These are phyloP conservation scores for Subacronicta megacephala DNA, from an alignment of 2,888 invertebrate species.

Conservation along the genomic window DNA sequence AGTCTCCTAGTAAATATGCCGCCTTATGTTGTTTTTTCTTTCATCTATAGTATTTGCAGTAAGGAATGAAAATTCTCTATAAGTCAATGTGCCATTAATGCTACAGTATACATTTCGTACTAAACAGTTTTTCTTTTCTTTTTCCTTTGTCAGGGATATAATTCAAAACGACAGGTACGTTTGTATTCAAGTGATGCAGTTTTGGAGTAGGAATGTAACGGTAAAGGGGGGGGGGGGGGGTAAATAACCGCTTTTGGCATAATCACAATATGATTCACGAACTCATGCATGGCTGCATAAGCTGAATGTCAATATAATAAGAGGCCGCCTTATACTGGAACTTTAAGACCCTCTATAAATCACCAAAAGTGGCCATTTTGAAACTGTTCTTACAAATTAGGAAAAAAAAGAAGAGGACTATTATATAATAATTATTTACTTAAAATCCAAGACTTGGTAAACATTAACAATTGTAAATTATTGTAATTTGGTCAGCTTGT, in stretches of 20 bases:
- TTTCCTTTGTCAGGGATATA: no score
- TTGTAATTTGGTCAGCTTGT: slow-evolving; percentile 34
- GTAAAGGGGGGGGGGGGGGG: no score
- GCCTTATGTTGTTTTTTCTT: slow-evolving; percentile 5
- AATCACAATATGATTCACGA: no score
- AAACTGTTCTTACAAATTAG: background rate
- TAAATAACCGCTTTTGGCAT: no score
- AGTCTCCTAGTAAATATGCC: slow-evolving; percentile 10
- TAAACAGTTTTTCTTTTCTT: slow-evolving; percentile 14
- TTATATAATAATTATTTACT: slow-evolving; percentile 44
- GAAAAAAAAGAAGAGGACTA: slow-evolving; percentile 7
- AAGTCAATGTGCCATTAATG: slow-evolving; percentile 50
- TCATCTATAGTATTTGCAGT: slow-evolving; percentile 2
- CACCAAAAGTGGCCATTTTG: no score
- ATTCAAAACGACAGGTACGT: no score
- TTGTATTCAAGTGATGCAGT: no score
- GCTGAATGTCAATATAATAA: no score
- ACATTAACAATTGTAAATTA: slow-evolving; percentile 41
- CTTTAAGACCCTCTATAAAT: no score
- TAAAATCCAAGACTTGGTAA: slow-evolving; percentile 48
- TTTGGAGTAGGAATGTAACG: no score
- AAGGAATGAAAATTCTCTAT: slow-evolving; percentile 45
- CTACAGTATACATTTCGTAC: slow-evolving; percentile 47
- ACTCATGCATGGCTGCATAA: no score
- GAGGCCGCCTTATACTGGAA: no score